Evolutionary conservation across 1,140 invertebrate species (phyloP).

Genomic region (Schmidtea mediterranea): DNA sequence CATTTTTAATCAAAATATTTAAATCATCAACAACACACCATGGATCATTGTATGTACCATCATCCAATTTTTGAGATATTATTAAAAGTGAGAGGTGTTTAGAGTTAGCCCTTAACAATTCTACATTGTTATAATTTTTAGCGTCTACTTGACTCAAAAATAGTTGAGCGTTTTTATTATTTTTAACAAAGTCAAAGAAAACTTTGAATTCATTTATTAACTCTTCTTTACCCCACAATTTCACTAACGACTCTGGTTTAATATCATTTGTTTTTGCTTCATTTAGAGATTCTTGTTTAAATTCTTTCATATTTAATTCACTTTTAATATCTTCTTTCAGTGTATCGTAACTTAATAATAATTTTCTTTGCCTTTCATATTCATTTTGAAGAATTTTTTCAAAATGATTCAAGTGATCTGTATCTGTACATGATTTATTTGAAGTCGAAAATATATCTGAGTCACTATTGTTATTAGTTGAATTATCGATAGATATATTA

Average conservation of each 20-base stretch:
- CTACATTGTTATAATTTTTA: constrained; percentile 31
- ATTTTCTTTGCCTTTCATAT: neutral
- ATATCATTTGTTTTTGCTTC: neutral
- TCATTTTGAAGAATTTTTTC: neutral
- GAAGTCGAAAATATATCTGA: no score
- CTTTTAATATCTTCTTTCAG: neutral
- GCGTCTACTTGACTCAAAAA: constrained; percentile 81
- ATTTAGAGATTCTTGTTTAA: neutral
- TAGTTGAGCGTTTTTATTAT: constrained; percentile 39
- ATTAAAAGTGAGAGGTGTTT: constrained; percentile 81
- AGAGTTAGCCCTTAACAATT: constrained; percentile 94
- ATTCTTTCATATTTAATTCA: neutral
- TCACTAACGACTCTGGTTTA: constrained; percentile 37
- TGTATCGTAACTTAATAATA: neutral
- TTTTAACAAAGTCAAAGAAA: constrained; percentile 4
- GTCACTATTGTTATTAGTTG: neutral
- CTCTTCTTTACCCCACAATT: constrained; percentile 5
- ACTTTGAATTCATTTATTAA: neutral
- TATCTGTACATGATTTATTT: neutral
- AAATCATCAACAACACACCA: constrained; percentile 99
- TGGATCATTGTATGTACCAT: neutral
- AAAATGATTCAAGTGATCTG: neutral
- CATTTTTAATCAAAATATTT: constrained; percentile 99
- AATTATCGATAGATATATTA: neutral
- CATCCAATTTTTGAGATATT: neutral